These are phyloP conservation scores for Drosophila koepferae DNA, from an alignment of 2,888 invertebrate species.

Conservation along the genomic window DNA sequence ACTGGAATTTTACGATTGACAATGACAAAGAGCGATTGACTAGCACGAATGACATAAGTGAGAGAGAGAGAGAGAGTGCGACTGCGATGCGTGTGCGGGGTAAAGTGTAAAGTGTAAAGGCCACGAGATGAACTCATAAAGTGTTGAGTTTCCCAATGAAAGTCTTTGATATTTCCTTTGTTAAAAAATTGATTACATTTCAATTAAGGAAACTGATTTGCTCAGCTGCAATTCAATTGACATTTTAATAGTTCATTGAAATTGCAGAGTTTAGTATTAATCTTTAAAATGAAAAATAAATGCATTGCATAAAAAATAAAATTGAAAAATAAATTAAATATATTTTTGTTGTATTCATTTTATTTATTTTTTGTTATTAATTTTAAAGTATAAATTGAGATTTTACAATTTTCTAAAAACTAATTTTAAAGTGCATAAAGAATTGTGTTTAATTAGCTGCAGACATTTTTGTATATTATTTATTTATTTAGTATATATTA, in stretches of 20 bases:
- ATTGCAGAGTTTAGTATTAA: neutral
- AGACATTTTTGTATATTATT: too few species aligned
- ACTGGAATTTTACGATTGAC: conserved; percentile 71
- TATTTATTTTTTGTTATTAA: too few species aligned
- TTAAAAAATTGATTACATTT: neutral
- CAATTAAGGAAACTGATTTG: neutral
- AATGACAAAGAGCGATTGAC: conserved; percentile 70
- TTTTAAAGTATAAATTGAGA: too few species aligned
- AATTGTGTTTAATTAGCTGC: too few species aligned
- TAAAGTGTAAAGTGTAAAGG: neutral
- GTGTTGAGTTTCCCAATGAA: neutral
- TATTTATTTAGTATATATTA: too few species aligned
- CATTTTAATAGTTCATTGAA: neutral
- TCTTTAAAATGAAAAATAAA: too few species aligned
- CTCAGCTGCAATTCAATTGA: neutral
- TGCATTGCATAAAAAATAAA: too few species aligned
- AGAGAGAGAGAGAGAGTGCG: neutral
- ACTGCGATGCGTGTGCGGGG: neutral
- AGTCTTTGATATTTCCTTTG: neutral
- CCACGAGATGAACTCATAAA: conserved; percentile 24
- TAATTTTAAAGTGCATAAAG: too few species aligned
- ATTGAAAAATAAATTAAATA: too few species aligned
- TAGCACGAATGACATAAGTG: conserved; percentile 18
- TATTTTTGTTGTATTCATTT: too few species aligned
- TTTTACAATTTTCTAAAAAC: too few species aligned